Evolutionary conservation across 2,797 vertebrate genomes (phyloP).

Genomic region (Rhynchotus rufescens): DNA sequence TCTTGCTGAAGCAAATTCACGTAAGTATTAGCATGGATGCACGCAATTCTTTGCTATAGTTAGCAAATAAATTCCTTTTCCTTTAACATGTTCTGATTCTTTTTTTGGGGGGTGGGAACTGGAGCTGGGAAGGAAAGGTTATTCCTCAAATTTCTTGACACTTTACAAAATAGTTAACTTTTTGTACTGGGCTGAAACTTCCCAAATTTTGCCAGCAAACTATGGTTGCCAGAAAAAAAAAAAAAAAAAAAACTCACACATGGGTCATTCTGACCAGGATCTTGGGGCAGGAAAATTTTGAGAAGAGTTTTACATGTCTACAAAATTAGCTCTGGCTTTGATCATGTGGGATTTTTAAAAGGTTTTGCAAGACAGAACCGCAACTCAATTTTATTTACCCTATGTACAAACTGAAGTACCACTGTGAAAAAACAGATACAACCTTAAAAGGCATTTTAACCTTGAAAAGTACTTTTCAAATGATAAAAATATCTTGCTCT

Average conservation of each 20-base stretch:
- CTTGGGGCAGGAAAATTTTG: neutral
- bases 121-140: neutral
- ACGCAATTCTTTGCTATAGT: neutral
- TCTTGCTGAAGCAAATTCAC: neutral
- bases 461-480: neutral
- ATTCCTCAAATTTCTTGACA: neutral
- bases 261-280: rapidly evolving
- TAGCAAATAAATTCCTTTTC: neutral
- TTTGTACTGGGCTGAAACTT: neutral
- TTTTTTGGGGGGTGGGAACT: neutral
- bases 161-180: neutral
- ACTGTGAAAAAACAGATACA: neutral
- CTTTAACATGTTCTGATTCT: neutral
- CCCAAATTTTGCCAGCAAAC: neutral
- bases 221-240: neutral
- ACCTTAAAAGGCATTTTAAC: no score
- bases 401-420: neutral
- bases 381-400: neutral
- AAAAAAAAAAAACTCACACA: neutral
- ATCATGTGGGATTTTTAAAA: neutral
- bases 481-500: neutral
- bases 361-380: neutral
- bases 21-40: neutral
- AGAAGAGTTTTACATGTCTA: neutral
- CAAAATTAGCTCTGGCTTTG: neutral